Base-by-base conservation (phyloP, 2,888 invertebrate species). In the Pyrochroa serraticornis region DNA sequence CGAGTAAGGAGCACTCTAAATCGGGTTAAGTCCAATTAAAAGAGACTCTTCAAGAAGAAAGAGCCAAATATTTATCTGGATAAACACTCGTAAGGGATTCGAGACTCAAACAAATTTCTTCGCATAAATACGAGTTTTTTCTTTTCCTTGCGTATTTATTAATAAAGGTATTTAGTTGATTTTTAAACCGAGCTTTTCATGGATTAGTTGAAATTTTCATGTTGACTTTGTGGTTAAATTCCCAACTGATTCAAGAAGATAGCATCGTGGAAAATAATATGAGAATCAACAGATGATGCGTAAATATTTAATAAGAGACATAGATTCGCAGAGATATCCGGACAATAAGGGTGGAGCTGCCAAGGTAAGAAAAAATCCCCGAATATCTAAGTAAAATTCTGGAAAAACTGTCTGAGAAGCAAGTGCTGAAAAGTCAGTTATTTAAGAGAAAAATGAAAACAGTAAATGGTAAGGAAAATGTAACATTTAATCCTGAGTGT, bases 1-100 rank as follows among this genome's bases (percentile, higher is more conserved):
- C 52, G 38, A 52, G 44, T 52, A 36, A 51, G 38, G 52, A 44
- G 44, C 52, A 38, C 52, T 52, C 37, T 7, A 33, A 52, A 52
- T 52, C 52, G 44, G 45, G 44, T 52, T 44, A 52, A 45, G 52
- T 37, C 38, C 45, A 52, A 52, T 52, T 52, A 52, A 52, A 31
- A 43, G 50, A 14, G 32, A 41, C 6, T 5, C 41, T 31, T 45
- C 52, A 33, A 42, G 38, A 48, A 30, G 39, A 47, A 47, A 33
- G 14, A 35, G 8, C 13, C 12, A 32, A 52, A 42, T 14, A 42
- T 33, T 42, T 50, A 50, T 42, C 35, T 33, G 22, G 22, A 5
- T 22, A 22, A 22, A 32, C 33, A 39, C n/a, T 32, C 22, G 22
- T 22, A 22, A 2, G 22, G 22, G 22, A 22, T 22, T 22, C 22